Conservation (phyloP, 1,140 invertebrate genomes). For the Papilio aristodemus region DNA sequence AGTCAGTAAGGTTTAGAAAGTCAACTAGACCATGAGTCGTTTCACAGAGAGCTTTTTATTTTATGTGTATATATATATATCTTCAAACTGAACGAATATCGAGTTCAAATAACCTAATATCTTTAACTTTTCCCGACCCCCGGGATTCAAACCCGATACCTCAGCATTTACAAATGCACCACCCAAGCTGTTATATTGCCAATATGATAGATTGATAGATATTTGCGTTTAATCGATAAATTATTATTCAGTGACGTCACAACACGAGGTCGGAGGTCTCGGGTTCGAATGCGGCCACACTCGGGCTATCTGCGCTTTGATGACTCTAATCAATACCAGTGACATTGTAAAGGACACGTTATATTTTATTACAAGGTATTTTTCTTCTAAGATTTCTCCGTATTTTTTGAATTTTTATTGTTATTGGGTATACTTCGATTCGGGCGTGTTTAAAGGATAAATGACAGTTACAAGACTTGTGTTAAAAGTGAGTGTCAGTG, state of each 20-base stretch:
- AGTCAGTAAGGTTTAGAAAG: slow-evolving; percentile 17
- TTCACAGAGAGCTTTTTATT: no score
- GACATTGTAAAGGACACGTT: slow-evolving; percentile 9
- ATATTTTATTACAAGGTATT: not conserved
- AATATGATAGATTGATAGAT: not conserved
- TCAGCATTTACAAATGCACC: no score
- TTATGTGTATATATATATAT: no score
- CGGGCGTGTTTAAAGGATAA: no score
- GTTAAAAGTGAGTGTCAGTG: no score
- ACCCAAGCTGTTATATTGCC: not conserved
- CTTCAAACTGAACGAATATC: not conserved
- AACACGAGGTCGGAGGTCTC: not conserved
- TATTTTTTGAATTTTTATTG: not conserved
- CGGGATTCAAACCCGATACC: no score
- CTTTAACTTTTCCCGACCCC: no score
- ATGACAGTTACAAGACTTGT: no score
- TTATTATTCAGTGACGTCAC: not conserved
- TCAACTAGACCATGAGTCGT: no score
- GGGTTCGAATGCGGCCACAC: not conserved
- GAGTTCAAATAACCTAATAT: no score
- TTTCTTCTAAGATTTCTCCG: not conserved
- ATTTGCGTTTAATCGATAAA: not conserved
- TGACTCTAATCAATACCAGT: not conserved
- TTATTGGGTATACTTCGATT: not conserved
- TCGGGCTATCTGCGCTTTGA: not conserved